phyloP scores from a whole-genome alignment of 2,113 vertebrate species.

The Opisthocomus hoazin region DNA sequence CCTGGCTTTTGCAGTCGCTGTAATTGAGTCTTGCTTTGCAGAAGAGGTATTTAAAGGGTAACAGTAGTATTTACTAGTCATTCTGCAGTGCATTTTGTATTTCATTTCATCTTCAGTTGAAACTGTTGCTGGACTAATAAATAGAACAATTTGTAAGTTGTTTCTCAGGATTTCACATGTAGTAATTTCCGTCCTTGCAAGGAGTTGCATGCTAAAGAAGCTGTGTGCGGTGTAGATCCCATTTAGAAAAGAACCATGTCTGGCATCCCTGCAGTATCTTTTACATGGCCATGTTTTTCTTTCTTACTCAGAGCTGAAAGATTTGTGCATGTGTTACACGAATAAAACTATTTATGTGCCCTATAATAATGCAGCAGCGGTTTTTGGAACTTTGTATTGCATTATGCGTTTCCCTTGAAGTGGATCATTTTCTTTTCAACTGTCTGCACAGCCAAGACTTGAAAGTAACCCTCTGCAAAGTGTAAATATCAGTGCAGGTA shows the following conservation, averaged over 20 bases:
- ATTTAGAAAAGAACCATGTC: neutral
- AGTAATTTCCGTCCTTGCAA: neutral
- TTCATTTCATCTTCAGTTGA: neutral
- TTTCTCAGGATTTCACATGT: neutral
- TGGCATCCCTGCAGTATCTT: neutral
- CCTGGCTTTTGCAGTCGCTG: neutral
- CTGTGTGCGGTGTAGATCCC: accelerated
- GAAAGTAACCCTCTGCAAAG: neutral
- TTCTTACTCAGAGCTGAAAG: neutral
- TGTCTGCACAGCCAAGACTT: neutral
- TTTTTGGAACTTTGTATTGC: neutral
- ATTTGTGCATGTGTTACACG: neutral
- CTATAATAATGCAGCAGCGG: neutral
- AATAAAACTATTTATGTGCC: neutral
- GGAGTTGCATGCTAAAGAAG: neutral
- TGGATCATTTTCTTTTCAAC: neutral
- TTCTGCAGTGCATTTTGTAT: neutral
- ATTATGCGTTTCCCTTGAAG: neutral
- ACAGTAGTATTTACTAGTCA: neutral
- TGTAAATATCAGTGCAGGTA: neutral
- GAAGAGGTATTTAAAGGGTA: neutral
- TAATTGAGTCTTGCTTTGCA: neutral
- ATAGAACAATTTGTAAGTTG: neutral
- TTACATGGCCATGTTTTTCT: neutral
- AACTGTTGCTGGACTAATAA: neutral